Conservation (phyloP, 2,888 invertebrate genomes). For the Harmothoe impar region DNA sequence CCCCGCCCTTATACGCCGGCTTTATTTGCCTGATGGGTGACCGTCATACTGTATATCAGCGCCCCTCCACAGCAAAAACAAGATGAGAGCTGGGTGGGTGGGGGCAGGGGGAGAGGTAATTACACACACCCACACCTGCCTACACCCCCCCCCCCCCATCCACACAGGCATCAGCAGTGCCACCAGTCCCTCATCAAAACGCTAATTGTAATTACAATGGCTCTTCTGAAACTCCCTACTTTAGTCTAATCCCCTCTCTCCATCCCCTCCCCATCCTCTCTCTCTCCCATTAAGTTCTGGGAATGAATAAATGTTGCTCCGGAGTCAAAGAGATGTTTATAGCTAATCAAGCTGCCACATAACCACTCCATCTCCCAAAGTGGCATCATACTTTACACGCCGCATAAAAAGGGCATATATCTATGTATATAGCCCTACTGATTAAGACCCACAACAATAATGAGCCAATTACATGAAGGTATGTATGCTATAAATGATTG, state of each 20-base stretch:
- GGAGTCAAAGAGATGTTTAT: background rate
- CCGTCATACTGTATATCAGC: conserved; percentile 37
- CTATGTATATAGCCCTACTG: too few species aligned
- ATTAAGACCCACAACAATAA: too few species aligned
- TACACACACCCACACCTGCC: conserved; percentile 39
- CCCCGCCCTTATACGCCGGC: conserved; percentile 17
- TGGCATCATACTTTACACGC: too few species aligned
- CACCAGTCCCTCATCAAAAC: background rate
- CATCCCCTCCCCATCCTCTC: too few species aligned
- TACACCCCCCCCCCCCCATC: background rate
- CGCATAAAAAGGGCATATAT: too few species aligned
- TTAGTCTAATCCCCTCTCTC: background rate
- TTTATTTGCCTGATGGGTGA: conserved; percentile 36
- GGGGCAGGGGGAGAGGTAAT: conserved; percentile 11
- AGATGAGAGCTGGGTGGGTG: background rate
- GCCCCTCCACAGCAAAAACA: background rate
- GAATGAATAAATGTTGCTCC: background rate
- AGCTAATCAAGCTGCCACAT: background rate
- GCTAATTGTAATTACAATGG: background rate
- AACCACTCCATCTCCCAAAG: too few species aligned
- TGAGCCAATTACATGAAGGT: too few species aligned
- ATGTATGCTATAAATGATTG: too few species aligned
- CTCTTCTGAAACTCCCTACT: background rate
- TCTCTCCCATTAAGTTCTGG: background rate
- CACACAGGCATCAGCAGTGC: background rate